Evolutionary conservation across 1,140 invertebrate genomes (phyloP).

Genomic region (Lycorma delicatula): DNA sequence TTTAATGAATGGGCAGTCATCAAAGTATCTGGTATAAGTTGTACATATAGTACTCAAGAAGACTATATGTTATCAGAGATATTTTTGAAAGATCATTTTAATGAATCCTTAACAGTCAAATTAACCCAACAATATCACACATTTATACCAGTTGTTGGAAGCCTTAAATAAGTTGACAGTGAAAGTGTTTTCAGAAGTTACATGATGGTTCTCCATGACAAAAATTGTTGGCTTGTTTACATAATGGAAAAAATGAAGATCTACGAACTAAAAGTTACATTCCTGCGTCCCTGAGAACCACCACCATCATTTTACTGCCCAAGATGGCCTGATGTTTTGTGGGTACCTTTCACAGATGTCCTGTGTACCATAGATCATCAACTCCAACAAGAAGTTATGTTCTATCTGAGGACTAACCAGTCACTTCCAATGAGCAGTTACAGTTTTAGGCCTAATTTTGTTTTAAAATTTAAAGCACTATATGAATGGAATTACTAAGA

Average conservation of each 20-base stretch:
- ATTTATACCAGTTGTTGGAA: not conserved
- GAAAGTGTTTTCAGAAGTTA: not conserved
- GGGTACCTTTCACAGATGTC: conserved; percentile 5
- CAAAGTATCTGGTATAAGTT: not conserved
- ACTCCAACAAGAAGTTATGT: not conserved
- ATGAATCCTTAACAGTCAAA: not conserved
- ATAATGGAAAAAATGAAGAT: conserved; percentile 14
- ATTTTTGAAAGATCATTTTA: not conserved
- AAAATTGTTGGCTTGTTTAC: conserved; percentile 11
- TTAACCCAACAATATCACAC: not conserved
- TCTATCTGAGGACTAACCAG: no score
- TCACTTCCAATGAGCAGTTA: no score
- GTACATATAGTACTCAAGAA: not conserved
- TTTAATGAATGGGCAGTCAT: conserved; percentile 13
- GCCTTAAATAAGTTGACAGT: not conserved
- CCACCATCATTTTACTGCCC: conserved; percentile 15
- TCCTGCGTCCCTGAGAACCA: conserved; percentile 15
- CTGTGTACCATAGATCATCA: not conserved
- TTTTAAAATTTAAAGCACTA: no score
- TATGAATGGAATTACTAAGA: no score
- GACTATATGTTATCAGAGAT: not conserved
- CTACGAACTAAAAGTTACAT: conserved; percentile 16
- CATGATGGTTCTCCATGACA: conserved; percentile 8
- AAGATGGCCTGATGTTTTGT: conserved; percentile 10
- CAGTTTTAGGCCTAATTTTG: no score